Evolutionary conservation across 92 coral and sea anemone genomes (phyloP).

Genomic region (Actinernus sp.): DNA sequence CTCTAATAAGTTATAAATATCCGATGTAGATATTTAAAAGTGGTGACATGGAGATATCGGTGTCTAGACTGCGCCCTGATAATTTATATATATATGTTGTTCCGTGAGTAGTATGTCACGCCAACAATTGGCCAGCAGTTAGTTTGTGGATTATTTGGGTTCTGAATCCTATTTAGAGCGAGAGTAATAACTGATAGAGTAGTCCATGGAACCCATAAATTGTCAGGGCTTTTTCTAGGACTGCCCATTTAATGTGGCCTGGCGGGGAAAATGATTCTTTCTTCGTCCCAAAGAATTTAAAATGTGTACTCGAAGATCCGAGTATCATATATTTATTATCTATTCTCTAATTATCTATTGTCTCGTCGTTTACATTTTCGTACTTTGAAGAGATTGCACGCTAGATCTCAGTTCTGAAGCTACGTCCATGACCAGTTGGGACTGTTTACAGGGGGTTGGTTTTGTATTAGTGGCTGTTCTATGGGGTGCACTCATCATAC

Average conservation of each 20-base stretch:
- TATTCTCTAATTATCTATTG: slow-evolving; percentile 57
- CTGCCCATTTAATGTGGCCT: slow-evolving; percentile 48
- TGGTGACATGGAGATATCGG: slow-evolving; percentile 48
- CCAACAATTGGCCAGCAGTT: no score
- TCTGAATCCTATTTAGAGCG: neutral
- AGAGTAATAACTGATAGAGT: neutral
- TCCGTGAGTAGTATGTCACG: no score
- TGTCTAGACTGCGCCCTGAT: slow-evolving; percentile 49
- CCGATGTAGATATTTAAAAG: slow-evolving; percentile 91
- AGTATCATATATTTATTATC: slow-evolving; percentile 84
- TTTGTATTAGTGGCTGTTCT: neutral
- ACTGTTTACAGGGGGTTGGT: neutral
- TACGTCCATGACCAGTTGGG: slow-evolving; percentile 9
- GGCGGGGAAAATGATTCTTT: slow-evolving; percentile 75
- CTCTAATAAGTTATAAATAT: slow-evolving; percentile 80
- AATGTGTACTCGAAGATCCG: slow-evolving; percentile 71
- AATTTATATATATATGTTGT: slow-evolving; percentile 3
- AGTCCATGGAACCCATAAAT: neutral
- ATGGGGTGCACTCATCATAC: neutral
- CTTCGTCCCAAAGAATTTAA: slow-evolving; percentile 71
- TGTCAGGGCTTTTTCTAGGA: slow-evolving; percentile 18
- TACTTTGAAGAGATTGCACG: slow-evolving; percentile 37
- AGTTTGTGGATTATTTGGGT: no score
- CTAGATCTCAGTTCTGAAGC: slow-evolving; percentile 30
- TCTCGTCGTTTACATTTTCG: slow-evolving; percentile 38